Percentiles rank a stretch among this genome's conserved stretches.
Evolutionary conservation across 2,113 vertebrate genomes (phyloP).

Genomic region (Clinocottus analis): DNA sequence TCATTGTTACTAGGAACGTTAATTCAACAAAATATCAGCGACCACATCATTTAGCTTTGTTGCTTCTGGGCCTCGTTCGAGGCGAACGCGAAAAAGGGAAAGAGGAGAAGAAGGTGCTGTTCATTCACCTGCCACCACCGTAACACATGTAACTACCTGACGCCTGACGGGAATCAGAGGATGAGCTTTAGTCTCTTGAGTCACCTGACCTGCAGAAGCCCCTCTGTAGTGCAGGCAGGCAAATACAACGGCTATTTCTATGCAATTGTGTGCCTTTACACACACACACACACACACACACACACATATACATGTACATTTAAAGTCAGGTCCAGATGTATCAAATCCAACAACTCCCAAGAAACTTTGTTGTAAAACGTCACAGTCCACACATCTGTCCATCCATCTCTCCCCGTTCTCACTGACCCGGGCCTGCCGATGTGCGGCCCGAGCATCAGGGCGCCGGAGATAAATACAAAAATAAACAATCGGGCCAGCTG

Average conservation of each 20-base stretch:
- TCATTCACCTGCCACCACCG: constrained; percentile 5
- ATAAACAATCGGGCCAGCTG: constrained; percentile 75
- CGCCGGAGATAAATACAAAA: constrained; percentile 66
- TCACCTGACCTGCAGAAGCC: constrained; percentile 19
- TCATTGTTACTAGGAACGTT: not conserved
- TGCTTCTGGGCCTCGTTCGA: not conserved
- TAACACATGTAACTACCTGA: not conserved
- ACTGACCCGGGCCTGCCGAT: constrained; percentile 7
- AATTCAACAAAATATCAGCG: not conserved
- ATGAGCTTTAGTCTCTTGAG: constrained; percentile 16
- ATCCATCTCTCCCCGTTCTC: constrained; percentile 29
- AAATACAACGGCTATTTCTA: constrained; percentile 10
- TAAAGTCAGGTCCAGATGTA: constrained; percentile 56
- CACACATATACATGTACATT: not conserved
- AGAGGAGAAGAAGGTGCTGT: not conserved
- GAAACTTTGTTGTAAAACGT: constrained; percentile 48
- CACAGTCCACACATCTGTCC: constrained; percentile 48
- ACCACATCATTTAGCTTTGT: not conserved
- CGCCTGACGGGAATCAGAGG: constrained; percentile 3
- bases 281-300: not conserved
- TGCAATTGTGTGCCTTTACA: constrained; percentile 14
- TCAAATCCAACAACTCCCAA: constrained; percentile 49
- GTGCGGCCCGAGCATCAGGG: constrained; percentile 28
- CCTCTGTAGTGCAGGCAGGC: constrained; percentile 3
- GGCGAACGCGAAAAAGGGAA: not conserved